Percentiles rank a stretch among this genome's conserved stretches.
Evolutionary conservation across 2,113 vertebrate species (phyloP).

Genomic region (Willisornis vidua): DNA sequence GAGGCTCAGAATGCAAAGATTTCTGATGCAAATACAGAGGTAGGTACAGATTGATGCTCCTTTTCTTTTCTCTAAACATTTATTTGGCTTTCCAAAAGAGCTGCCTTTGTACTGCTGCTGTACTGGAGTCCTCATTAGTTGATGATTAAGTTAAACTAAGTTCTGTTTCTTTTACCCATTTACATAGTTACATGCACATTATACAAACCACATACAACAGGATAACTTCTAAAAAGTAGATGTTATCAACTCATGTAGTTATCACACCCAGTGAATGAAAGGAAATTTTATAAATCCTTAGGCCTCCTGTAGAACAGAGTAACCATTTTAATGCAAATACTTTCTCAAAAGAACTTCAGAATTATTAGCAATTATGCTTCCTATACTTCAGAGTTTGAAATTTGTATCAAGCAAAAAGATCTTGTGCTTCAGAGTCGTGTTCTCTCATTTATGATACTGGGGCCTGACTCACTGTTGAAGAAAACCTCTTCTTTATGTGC

Average conservation of each 20-base stretch:
- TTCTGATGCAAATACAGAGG: not conserved
- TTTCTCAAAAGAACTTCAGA: not conserved
- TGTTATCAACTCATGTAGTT: not conserved
- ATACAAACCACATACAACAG: not conserved
- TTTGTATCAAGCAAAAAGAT: not conserved
- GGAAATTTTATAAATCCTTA: not conserved
- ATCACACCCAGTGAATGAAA: not conserved
- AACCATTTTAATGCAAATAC: not conserved
- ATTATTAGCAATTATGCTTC: not conserved
- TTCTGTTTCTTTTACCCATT: not conserved
- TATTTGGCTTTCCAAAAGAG: not conserved
- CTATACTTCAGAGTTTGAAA: not conserved
- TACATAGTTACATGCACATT: not conserved
- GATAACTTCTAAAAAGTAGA: not conserved
- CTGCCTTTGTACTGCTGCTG: not conserved
- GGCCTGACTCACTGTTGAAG: not conserved
- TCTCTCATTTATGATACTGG: accelerated
- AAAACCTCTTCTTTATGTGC: not conserved
- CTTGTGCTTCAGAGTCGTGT: not conserved
- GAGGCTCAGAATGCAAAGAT: not conserved
- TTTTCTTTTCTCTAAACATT: not conserved
- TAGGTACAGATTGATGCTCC: not conserved
- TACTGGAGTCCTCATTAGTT: not conserved
- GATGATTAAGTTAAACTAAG: not conserved
- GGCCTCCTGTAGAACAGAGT: not conserved